Conservation (phyloP, 2,888 invertebrate genomes). For the Minunthozetes semirufus region DNA sequence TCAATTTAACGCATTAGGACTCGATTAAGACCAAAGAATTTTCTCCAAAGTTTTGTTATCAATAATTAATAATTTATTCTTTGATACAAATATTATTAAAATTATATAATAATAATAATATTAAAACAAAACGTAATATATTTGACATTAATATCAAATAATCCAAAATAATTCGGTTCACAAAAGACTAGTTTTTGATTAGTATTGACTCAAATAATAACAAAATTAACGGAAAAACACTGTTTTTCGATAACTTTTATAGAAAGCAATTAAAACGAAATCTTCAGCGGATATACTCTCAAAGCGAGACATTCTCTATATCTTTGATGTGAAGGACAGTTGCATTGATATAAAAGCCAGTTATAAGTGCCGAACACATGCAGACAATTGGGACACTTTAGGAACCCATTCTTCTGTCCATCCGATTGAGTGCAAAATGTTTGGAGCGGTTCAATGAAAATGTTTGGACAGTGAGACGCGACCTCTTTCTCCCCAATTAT, state of each 20-base stretch:
- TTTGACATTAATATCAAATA: too few relatives aligned
- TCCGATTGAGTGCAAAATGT: not conserved
- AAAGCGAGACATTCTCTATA: constrained; percentile 15
- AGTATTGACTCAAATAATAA: not conserved
- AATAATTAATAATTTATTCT: too few relatives aligned
- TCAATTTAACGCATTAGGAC: constrained; percentile 29
- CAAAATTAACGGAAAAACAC: not conserved
- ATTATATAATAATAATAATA: too few relatives aligned
- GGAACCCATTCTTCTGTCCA: not conserved
- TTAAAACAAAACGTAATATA: too few relatives aligned
- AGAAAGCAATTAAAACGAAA: not conserved
- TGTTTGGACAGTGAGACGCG: not conserved
- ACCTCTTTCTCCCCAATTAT: not conserved
- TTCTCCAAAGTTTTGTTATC: too few relatives aligned
- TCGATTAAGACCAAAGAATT: constrained; percentile 31
- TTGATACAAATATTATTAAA: too few relatives aligned
- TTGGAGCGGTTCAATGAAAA: constrained; percentile 14
- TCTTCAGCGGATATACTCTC: not conserved
- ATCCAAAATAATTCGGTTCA: too few relatives aligned
- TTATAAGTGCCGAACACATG: not conserved
- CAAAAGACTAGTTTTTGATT: too few relatives aligned
- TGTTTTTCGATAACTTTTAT: not conserved
- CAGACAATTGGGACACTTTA: constrained; percentile 8
- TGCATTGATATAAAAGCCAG: constrained; percentile 15
- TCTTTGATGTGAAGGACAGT: not conserved